Evolutionary conservation across 2,797 vertebrate species (phyloP), one percentile per base, ranked within the genome.

Genomic region (Acipenser ruthenus): DNA sequence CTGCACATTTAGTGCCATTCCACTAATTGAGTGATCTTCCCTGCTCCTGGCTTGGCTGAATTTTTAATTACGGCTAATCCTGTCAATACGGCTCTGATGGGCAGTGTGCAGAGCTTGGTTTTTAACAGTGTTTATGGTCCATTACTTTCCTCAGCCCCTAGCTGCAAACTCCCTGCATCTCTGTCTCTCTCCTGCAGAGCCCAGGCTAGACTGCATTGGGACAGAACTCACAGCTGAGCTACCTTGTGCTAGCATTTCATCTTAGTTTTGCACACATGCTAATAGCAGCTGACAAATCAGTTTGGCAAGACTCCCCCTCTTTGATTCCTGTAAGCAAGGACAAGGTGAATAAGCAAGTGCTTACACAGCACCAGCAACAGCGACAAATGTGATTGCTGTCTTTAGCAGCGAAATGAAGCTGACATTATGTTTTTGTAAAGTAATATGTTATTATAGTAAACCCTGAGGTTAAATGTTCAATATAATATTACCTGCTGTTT

Each of bases 1-100:
- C 63, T 68, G 69, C 64, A 69, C 71, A 62, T 72, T 56, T 68
- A 64, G 64, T 69, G 60, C 67, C 68, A 65, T 62, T 23, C 13
- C 6, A 37, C 61, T 73, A 75, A 78, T 75, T 74, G 66, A 68
- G 67, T 78, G 68, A 78, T 75, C 72, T 70, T 68, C 70, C 60
- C 59, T 2, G 53, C 60, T 58, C 66, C 56, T 55, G 66, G 67
- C 71, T 63, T 60, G 66, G 72, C 65, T 60, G 56, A 48, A 65
- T 63, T 68, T 48, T 51, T 49, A 37, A 67, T 67, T 67, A 67
- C 59, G 37, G 13, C 23, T 67, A 67, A 67, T 67, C 66, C 66
- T 11, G 15, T 67, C 66, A 62, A 67, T 67, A 67, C 58, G 66
- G 65, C 49, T 52, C 58, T 60, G 56, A 60, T 60, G 56, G 65